Conservation (phyloP, 35 echinoderm and acorn worm genomes). For the Antedon bifida region DNA sequence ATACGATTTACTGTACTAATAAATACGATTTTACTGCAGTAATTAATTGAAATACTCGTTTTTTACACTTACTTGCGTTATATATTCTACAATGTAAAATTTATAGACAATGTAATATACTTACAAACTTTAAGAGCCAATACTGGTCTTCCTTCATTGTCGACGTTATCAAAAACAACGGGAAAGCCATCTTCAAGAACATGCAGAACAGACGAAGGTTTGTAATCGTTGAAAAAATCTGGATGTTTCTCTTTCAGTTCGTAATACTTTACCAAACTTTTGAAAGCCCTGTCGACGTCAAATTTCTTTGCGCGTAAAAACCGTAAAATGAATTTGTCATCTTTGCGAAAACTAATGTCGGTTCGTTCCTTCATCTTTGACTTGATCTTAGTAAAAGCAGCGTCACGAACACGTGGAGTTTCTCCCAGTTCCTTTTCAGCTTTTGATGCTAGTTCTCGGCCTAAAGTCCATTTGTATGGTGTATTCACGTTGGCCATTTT, state of each 20-base stretch:
- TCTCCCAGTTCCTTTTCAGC: slow-evolving; percentile 86
- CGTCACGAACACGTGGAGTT: slow-evolving; percentile 33
- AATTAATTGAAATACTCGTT: no score
- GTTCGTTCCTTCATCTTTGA: slow-evolving; percentile 52
- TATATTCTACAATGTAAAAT: no score
- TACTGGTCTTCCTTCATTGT: slow-evolving; percentile 62
- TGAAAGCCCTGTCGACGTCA: slow-evolving; percentile 67
- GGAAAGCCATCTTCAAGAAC: slow-evolving; percentile 79
- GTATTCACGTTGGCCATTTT: slow-evolving; percentile 30
- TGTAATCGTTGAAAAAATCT: slow-evolving; percentile 75
- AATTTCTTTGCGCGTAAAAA: slow-evolving; percentile 95
- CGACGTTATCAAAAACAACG: slow-evolving; percentile 33
- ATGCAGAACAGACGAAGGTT: slow-evolving; percentile 54
- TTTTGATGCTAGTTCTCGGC: slow-evolving; percentile 33
- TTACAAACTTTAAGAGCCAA: slow-evolving; percentile 73
- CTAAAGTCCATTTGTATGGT: slow-evolving; percentile 55
- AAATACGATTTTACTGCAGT: no score
- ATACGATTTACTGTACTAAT: no score
- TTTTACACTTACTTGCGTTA: no score
- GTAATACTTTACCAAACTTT: slow-evolving; percentile 83
- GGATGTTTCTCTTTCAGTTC: slow-evolving; percentile 82
- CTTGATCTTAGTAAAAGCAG: slow-evolving; percentile 41
- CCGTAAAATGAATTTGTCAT: slow-evolving; percentile 68
- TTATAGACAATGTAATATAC: no score
- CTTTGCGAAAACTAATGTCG: slow-evolving; percentile 60